Evolutionary conservation across 2,888 invertebrate species (phyloP), one percentile per base, ranked within the genome.

Genomic region (Biston betularia): DNA sequence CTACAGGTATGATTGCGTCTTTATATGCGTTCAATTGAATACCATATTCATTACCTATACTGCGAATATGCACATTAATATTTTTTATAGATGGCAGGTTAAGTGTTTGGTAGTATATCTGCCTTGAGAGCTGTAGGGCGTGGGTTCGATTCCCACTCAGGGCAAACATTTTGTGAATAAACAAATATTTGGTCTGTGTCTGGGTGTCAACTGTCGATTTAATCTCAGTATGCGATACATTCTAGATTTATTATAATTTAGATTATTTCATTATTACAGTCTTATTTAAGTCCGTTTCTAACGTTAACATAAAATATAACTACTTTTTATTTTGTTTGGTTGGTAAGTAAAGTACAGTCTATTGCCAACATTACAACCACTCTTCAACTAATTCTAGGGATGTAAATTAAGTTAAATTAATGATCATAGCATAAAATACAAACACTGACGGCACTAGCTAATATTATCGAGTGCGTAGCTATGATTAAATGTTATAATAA

Each of bases 11-110:
- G 61, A 54, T 62, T 64, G 65, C 55, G 46, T 53, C 44, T 55
- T 70, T 72, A 65, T 69, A 60, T 68, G 65, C 52, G 60, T 69
- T 65, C 69, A 69, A 69, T 69, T 70, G 72, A 71, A 70, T 68
- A 69, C 63, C 24, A 60, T 48, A 61, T 70, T 75, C 55, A 57
- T 73, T 67, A 72, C 70, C 70, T 69, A 67, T 58, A 65, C 68
- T 2, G 70, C 63, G 44, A 53, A 60, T 15, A 34, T 56, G 71
- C 1, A 24, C 68, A 67, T 68, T 65, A 57, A 24, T 64, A 56
- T 53, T 55, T 34, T 53, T 38, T 38, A 4, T 38, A 38, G 3
- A 8, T 38, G 38, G 0, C 2, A 38, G 38, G 38, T 9, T 38
- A 8, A 9, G 38, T 38, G 38, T 6, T 38, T 38, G 38, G 0